Percentiles rank a stretch among this genome's conserved stretches.
Conservation (phyloP, 1,140 invertebrate species). For the Laupala kohalensis region DNA sequence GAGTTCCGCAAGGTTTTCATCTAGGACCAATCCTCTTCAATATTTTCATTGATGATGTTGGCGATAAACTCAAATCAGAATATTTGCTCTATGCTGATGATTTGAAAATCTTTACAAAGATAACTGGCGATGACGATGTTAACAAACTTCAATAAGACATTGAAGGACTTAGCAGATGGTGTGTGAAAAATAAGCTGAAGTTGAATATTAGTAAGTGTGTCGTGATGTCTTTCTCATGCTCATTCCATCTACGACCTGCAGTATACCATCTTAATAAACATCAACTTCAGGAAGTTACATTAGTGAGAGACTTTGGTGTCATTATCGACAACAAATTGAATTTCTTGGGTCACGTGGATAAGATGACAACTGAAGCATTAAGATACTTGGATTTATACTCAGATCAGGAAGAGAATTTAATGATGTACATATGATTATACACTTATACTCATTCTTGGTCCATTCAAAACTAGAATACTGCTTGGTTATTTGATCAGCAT, state of each 20-base stretch:
- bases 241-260: not conserved
- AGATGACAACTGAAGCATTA: not conserved
- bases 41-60: not conserved
- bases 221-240: not conserved
- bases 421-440: not conserved
- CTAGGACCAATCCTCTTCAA: not conserved
- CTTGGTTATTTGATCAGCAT: not conserved
- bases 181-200: not conserved
- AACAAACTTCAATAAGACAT: not conserved
- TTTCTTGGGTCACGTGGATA: not conserved
- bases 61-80: not conserved
- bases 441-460: not conserved
- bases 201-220: not conserved
- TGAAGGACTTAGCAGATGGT: not conserved
- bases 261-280: not conserved
- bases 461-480: not conserved
- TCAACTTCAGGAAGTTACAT: not conserved
- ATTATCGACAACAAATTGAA: not conserved
- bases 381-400: not conserved
- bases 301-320: not conserved
- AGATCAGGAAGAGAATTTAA: not conserved
- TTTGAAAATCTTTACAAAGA: not conserved
- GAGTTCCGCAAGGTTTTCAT: not conserved
- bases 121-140: not conserved
- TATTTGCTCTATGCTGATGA: not conserved